Base-by-base conservation (phyloP, 1,140 invertebrate species). In the Conus betulinus region DNA sequence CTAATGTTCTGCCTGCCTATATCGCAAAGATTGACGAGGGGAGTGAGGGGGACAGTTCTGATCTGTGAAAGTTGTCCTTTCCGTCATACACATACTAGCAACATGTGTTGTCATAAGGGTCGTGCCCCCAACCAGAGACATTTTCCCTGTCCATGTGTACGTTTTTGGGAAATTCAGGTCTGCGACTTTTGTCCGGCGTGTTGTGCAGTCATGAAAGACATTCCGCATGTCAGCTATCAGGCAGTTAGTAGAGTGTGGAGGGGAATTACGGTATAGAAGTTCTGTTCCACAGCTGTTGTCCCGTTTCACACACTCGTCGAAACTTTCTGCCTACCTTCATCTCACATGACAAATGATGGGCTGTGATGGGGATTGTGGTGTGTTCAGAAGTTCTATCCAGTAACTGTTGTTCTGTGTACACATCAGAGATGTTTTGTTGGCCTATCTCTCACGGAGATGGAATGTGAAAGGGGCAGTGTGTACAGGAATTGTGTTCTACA, bases 221-320 rank as follows among this genome's bases (percentile, higher is more conserved):
- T 63, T 63, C 60, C 60, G 39, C 39, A 39, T 39, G 0, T 3
- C 60, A 39, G 39, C 39, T 39, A 39, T 39, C 39, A 39, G 3
- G 39, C 3, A 39, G 39, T 39, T 39, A 39, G n/a, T n/a, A n/a
- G 39, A 39, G 39, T 39, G 39, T 39, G 39, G 39, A 39, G 39
- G 39, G 3, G 39, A 63, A 13, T 63, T 63, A n/a, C 60, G 0
- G 10, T 1, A 20, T 11, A 4, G 10, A 13, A 63, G 17, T 11
- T 63, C 60, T 11, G 10, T 23, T 81, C 63, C 79, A 79, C 25
- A 60, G 88, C 53, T 67, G 51, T 63, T 91, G 90, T 52, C 90
- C 90, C 8, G 88, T 91, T 88, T 52, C 85, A 88, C 39, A 71
- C 39, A 7, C 57, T 17, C 1, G 74, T 88, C 51, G 17, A 63